Evolutionary conservation across 2,113 vertebrate genomes (phyloP), one percentile per base, ranked within the genome.

Genomic region (Fulmarus glacialis): DNA sequence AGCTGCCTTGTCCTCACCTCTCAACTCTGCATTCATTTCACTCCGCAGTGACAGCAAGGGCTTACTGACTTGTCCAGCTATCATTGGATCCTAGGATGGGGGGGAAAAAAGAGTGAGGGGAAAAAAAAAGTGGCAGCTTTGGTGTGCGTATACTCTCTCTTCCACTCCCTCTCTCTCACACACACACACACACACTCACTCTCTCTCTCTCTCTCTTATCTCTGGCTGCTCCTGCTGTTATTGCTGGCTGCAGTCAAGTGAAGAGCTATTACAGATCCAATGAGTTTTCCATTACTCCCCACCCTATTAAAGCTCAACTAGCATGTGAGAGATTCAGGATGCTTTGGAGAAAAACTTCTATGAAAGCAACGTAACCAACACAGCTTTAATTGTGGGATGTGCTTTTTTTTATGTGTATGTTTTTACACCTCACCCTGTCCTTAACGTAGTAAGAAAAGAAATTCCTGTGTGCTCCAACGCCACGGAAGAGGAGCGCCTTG

Each of bases 41-140:
- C 99, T 99, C 98, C 98, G 99, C 98, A 99, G 99, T 98, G 99
- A 99, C 99, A 99, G 99, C 99, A 98, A 99, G 98, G 99, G 99
- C 98, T 99, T 99, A 98, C 99, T 99, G 99, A 99, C 99, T 99
- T 99, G 99, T 99, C 99, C 99, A 98, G 99, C 99, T 99, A 99
- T 99, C 99, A 99, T 99, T 98, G 99, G 99, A 99, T 99, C 99
- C 99, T 99, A 99, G 98, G 98, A 97, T 83, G 95, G 97, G 98
- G 98, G 97, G 97, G 96, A 62, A 88, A 77, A 81, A 72, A 87
- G 45, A 82, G 52, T 95, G 92, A 95, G 97, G 96, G 96, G 92
- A 59, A 29, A 84, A 93, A 93, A 97, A 98, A 98, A 98, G 98
- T 98, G 98, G 98, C 97, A 94, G 97, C 97, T 99, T 99, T 98